Evolutionary conservation across 2,888 invertebrate species (phyloP).

Genomic region (Drosophila paramelanica): DNA sequence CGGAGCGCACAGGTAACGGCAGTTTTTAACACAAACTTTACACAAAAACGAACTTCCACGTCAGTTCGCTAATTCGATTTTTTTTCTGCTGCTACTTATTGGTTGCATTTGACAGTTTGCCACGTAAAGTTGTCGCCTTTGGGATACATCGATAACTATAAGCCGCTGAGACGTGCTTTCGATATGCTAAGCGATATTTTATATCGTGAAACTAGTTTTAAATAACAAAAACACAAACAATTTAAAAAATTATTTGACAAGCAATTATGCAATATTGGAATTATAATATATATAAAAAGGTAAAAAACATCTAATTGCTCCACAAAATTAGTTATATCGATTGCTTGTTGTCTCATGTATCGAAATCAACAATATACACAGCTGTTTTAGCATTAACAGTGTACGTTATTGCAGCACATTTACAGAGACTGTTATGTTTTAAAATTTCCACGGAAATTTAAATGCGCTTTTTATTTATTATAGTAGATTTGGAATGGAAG

Average conservation of each 20-base stretch:
- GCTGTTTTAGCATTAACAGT: constrained; percentile 21
- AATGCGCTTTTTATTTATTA: constrained; percentile 6
- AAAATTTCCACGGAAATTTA: neutral
- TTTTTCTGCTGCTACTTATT: constrained; percentile 60
- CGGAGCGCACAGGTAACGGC: constrained; percentile 42
- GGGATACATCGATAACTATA: constrained; percentile 41
- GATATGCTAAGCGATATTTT: constrained; percentile 21
- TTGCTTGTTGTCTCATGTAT: neutral
- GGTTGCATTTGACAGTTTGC: constrained; percentile 78
- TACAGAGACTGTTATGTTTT: neutral
- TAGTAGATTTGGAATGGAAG: neutral
- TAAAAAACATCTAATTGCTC: neutral
- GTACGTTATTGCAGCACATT: neutral
- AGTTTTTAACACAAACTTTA: constrained; percentile 55
- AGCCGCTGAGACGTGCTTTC: neutral
- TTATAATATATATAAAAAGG: neutral
- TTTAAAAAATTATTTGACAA: neutral
- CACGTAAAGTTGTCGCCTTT: constrained; percentile 77
- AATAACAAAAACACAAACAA: neutral
- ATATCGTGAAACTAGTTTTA: neutral
- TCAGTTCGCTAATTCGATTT: constrained; percentile 80
- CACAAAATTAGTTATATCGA: constrained; percentile 14
- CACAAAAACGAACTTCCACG: constrained; percentile 81
- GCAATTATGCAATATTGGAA: neutral
- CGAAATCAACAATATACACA: constrained; percentile 11